Percentiles rank a stretch among this genome's conserved stretches.
These are phyloP conservation scores for Arctia plantaginis DNA, from an alignment of 2,888 invertebrate species.

Conservation along the genomic window DNA sequence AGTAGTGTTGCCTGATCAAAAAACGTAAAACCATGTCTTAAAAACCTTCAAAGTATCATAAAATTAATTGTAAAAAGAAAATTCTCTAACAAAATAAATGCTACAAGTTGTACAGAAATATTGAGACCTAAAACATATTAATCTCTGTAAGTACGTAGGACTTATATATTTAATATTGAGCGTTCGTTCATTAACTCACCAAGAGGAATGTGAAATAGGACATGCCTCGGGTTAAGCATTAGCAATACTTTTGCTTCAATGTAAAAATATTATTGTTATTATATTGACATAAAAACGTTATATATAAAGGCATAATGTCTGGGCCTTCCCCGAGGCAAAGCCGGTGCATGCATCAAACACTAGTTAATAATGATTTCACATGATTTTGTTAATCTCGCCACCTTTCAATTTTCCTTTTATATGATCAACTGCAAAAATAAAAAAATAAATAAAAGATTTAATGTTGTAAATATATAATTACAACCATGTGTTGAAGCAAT, in stretches of 20 bases:
- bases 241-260: not conserved
- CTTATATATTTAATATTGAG: conserved; percentile 48
- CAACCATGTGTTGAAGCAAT: not conserved
- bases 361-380: conserved; percentile 40
- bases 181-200: conserved; percentile 34
- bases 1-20: not conserved
- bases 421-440: conserved; percentile 40
- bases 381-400: conserved; percentile 41
- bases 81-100: conserved; percentile 7
- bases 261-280: not conserved
- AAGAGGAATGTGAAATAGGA: conserved; percentile 57
- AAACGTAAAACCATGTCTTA: not conserved
- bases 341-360: conserved; percentile 19
- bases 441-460: conserved; percentile 27
- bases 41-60: not conserved
- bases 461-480: conserved; percentile 18
- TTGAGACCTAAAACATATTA: conserved; percentile 35
- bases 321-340: conserved; percentile 7
- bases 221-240: conserved; percentile 9
- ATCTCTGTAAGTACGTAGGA: conserved; percentile 66
- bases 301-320: not conserved
- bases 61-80: not conserved
- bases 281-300: not conserved
- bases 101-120: conserved; percentile 20
- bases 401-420: conserved; percentile 37